Conservation (phyloP, 37 sponge, comb jelly and placozoan genomes). For the Petrosia ficiformis region DNA sequence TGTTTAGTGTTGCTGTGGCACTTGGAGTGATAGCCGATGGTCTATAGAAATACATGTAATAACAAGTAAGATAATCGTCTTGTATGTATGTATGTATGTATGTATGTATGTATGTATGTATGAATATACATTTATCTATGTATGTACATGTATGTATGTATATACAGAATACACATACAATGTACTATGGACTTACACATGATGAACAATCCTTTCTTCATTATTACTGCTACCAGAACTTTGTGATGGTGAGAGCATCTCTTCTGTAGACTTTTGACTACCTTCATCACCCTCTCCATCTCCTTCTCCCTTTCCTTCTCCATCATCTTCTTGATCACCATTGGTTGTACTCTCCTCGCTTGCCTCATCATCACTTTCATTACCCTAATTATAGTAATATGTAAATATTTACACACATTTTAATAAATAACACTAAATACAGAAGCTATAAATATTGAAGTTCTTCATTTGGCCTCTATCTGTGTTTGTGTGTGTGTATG, state of each 20-base stretch:
- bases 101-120: no score
- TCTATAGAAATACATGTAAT: not conserved
- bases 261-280: not conserved
- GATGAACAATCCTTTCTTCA: not conserved
- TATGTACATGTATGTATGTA: no score
- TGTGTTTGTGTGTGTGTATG: no score
- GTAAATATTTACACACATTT: not conserved
- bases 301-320: slow-evolving; percentile 6
- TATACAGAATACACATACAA: no score
- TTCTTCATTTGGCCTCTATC: no score
- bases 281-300: not conserved
- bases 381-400: not conserved
- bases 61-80: no score
- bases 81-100: no score
- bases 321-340: slow-evolving; percentile 11
- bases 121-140: no score
- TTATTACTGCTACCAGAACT: not conserved
- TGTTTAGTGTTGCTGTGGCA: not conserved
- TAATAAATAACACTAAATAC: no score
- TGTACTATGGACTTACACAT: no score
- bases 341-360: slow-evolving; percentile 17
- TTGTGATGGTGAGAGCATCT: not conserved
- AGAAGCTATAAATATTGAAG: no score
- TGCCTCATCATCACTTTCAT: slow-evolving; percentile 44
- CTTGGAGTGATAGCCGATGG: not conserved